Evolutionary conservation across 2,113 vertebrate species (phyloP).

Genomic region (Pseudorectes ferrugineus): DNA sequence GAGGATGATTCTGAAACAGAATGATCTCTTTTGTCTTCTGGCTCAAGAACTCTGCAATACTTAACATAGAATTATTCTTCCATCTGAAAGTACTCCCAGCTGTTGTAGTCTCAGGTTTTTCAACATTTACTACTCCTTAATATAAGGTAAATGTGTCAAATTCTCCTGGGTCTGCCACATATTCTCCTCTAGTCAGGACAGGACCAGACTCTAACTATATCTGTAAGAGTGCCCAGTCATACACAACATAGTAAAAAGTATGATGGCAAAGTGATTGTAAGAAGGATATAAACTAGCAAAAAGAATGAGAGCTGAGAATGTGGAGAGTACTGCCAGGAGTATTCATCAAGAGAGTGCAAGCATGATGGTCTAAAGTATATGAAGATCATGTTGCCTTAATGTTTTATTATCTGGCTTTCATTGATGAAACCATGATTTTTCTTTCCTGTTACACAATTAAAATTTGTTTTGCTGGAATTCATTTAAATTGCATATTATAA

Average conservation of each 20-base stretch:
- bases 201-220: neutral
- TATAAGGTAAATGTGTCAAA: neutral
- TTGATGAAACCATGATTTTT: neutral
- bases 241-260: neutral
- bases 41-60: neutral
- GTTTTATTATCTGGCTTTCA: neutral
- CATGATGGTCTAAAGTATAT: neutral
- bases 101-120: neutral
- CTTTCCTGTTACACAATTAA: neutral
- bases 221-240: neutral
- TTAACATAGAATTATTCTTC: neutral
- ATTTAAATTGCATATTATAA: neutral
- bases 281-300: neutral
- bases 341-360: fast-evolving
- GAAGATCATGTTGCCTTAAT: neutral
- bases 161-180: neutral
- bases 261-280: neutral
- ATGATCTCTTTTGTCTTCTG: neutral
- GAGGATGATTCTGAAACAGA: neutral
- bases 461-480: neutral
- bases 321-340: neutral
- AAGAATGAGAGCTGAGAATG: neutral
- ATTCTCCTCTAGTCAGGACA: neutral
- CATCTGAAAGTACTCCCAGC: neutral
- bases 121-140: neutral